Evolutionary conservation across 30 jellyfish, hydroid and myxozoan genomes (phyloP).

Genomic region (Aurelia sp.): DNA sequence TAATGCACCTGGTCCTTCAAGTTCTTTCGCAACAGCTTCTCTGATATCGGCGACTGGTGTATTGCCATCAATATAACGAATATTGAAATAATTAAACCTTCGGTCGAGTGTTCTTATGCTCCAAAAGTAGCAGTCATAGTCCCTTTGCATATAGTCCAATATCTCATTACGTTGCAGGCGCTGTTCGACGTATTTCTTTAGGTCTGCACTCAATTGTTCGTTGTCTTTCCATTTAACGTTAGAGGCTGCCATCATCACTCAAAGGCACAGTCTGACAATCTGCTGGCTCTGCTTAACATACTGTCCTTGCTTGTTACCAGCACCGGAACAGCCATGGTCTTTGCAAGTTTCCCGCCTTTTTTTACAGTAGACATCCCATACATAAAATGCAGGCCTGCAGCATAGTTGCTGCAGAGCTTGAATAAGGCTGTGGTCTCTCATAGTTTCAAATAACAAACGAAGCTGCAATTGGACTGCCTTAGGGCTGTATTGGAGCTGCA

Average conservation of each 20-base stretch:
- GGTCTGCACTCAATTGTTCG: conserved; percentile 29
- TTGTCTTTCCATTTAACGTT: conserved; percentile 27
- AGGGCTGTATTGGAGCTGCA: too few relatives aligned
- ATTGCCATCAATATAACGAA: conserved; percentile 28
- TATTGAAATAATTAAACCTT: conserved; percentile 30
- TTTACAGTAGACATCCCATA: background rate
- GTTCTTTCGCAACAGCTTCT: conserved; percentile 52
- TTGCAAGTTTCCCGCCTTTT: background rate
- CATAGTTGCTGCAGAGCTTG: too few relatives aligned
- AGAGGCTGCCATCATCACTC: conserved; percentile 13
- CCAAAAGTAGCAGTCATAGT: conserved; percentile 47
- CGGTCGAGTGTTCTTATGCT: conserved; percentile 60
- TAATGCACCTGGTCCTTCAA: conserved; percentile 68
- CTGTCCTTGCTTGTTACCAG: too few relatives aligned
- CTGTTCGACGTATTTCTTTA: conserved; percentile 27
- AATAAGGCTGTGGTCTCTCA: too few relatives aligned
- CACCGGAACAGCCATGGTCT: too few relatives aligned
- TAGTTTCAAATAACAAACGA: too few relatives aligned
- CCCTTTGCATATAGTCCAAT: conserved; percentile 53
- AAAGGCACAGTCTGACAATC: too few relatives aligned
- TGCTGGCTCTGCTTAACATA: too few relatives aligned
- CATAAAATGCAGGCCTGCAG: too few relatives aligned
- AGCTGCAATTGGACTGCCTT: too few relatives aligned
- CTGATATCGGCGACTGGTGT: conserved; percentile 32
- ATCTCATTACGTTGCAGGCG: conserved; percentile 57